Evolutionary conservation across 2,797 vertebrate species (phyloP).

Genomic region (Hydrocynus forskahlii): DNA sequence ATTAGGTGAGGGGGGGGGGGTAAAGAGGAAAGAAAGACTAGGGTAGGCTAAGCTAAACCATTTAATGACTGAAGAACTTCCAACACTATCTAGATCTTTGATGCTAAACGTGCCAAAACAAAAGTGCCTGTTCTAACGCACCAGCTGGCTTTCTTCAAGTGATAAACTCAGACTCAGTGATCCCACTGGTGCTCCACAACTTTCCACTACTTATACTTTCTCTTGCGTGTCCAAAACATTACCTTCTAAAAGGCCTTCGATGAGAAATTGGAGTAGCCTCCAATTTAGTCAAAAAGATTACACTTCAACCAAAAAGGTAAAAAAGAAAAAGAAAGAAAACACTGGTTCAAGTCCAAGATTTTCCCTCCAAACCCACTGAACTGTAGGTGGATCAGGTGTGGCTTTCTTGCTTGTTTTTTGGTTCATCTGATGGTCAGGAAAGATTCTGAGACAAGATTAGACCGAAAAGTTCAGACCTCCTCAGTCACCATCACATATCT

Average conservation of each 20-base stretch:
- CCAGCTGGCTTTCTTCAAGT: background rate
- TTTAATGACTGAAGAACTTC: background rate
- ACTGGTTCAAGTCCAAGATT: background rate
- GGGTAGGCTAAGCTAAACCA: background rate
- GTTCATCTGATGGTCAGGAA: background rate
- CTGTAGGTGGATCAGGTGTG: no score
- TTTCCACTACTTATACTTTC: background rate
- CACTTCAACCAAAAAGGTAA: background rate
- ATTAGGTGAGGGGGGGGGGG: background rate
- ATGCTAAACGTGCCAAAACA: background rate
- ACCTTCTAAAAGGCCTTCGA: background rate
- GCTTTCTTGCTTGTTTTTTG: background rate
- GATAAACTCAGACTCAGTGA: background rate
- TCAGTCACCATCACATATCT: slow-evolving; percentile 7
- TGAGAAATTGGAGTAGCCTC: background rate
- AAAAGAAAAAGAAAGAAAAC: background rate
- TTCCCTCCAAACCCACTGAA: background rate
- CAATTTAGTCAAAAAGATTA: background rate
- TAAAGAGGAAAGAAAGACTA: background rate
- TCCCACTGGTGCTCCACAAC: background rate
- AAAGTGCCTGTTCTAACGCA: background rate
- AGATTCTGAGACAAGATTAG: background rate
- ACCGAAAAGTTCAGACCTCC: slow-evolving; percentile 3
- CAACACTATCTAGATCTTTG: background rate
- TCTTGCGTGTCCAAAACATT: background rate